Base-by-base conservation (phyloP, 2,797 vertebrate species). In the Rhabdomys pumilio region DNA sequence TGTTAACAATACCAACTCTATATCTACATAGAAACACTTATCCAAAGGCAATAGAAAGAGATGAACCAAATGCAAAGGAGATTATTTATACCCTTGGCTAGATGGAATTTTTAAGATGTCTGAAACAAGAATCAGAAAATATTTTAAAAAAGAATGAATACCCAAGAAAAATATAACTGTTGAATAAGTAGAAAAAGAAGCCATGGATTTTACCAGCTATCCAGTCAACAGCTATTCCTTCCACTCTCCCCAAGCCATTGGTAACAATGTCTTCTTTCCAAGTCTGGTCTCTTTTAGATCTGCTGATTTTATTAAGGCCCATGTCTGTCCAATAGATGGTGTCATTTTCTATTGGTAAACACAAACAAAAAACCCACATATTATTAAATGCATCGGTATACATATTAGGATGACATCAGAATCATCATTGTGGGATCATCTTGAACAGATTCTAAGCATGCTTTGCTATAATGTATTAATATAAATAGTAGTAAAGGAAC, bases 241-340 rank as follows among this genome's bases (percentile, higher is more conserved):
- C 99, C 47, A 99, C 99, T 96, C 99, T 98, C 97, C 99, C 99
- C 98, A 99, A 98, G 87, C 99, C 99, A 14, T 99, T 99, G 29
- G 99, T 99, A 82, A 99, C 98, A 83, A 99, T 98, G 95, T 99
- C 99, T 98, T 99, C 99, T 98, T 99, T 99, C 99, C 99, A 99
- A 0, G 99, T 99, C 97, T 99, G 99, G 95, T 99, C 99, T 90
- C 99, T 98, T 98, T 99, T 99, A 97, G 99, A 98, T 82, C 99
- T 98, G 87, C 99, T 99, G 95, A 99, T 99, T 98, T 99, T 99
- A 98, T 99, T 99, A 98, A 99, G 98, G 57, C 99, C 99, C 99
- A 99, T 99, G 97, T 99, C 99, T 90, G 99, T 99, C 99, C 99
- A 99, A 97, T 99, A 99, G 96, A 99, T 99, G 0, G 99, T 99